Percentiles rank a stretch among this genome's conserved stretches.
These are phyloP conservation scores for Ceyx cyanopectus DNA, from an alignment of 2,113 vertebrate species.

Conservation along the genomic window DNA sequence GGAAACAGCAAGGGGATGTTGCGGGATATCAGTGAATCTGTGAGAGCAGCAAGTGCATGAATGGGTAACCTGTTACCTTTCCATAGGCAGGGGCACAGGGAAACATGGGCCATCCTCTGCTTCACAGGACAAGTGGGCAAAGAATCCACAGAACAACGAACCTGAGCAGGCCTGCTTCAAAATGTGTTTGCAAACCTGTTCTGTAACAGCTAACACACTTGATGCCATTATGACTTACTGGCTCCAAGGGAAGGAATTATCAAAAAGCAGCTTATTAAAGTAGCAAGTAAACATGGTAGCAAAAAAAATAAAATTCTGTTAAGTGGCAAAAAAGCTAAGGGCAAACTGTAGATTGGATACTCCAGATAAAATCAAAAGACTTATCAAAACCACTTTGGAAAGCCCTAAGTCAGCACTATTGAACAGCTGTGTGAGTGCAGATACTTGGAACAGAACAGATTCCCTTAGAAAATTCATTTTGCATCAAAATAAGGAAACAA, in stretches of 20 bases:
- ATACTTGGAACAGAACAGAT: neutral
- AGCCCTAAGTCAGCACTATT: neutral
- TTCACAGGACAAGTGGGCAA: neutral
- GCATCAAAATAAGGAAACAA: neutral
- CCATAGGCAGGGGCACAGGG: neutral
- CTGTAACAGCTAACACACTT: neutral
- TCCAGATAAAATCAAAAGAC: neutral
- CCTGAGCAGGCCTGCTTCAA: neutral
- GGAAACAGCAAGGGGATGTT: rapidly evolving
- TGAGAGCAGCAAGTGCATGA: neutral
- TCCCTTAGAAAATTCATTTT: neutral
- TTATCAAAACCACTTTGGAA: neutral
- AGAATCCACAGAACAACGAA: neutral
- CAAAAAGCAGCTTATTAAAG: neutral
- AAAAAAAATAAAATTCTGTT: neutral
- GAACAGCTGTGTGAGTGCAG: neutral
- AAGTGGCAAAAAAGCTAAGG: neutral
- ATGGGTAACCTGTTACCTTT: neutral
- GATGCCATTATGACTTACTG: neutral
- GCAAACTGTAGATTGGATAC: neutral
- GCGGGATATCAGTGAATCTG: neutral
- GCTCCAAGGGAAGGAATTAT: neutral
- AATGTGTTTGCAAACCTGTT: neutral
- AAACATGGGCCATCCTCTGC: neutral
- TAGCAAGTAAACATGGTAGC: neutral